Evolutionary conservation across 2,113 vertebrate species (phyloP).

Genomic region (Cariama cristata): DNA sequence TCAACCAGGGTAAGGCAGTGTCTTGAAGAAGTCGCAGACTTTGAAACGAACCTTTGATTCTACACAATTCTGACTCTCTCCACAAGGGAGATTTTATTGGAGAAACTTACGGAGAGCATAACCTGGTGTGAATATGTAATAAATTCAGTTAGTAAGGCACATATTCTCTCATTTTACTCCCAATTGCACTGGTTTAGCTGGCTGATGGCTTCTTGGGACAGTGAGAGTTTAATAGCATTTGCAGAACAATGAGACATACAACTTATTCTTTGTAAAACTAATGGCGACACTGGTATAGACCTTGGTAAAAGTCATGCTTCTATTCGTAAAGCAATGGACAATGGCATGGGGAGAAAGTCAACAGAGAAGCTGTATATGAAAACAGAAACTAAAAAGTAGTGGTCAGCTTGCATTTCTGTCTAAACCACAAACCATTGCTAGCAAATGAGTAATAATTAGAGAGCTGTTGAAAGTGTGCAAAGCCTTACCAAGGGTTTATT

Average conservation of each 20-base stretch:
- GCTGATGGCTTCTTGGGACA: background rate
- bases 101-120: background rate
- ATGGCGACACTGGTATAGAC: background rate
- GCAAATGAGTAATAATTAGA: slow-evolving; percentile 58
- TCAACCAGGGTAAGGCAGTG: background rate
- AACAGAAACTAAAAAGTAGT: background rate
- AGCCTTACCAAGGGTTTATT: slow-evolving; percentile 33
- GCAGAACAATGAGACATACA: background rate
- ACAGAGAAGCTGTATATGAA: background rate
- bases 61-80: background rate
- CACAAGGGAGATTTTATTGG: background rate
- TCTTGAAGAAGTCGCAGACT: background rate
- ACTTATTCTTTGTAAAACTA: background rate
- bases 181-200: background rate
- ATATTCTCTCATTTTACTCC: background rate
- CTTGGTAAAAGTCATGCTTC: background rate
- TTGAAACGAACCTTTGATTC: background rate
- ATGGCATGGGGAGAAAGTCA: background rate
- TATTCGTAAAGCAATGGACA: background rate
- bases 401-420: background rate
- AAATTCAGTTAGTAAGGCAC: background rate
- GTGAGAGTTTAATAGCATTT: background rate
- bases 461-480: slow-evolving; percentile 40
- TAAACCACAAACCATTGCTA: background rate
- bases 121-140: background rate